Evolutionary conservation across 2,797 vertebrate genomes (phyloP).

Genomic region (Crypturellus tataupa): DNA sequence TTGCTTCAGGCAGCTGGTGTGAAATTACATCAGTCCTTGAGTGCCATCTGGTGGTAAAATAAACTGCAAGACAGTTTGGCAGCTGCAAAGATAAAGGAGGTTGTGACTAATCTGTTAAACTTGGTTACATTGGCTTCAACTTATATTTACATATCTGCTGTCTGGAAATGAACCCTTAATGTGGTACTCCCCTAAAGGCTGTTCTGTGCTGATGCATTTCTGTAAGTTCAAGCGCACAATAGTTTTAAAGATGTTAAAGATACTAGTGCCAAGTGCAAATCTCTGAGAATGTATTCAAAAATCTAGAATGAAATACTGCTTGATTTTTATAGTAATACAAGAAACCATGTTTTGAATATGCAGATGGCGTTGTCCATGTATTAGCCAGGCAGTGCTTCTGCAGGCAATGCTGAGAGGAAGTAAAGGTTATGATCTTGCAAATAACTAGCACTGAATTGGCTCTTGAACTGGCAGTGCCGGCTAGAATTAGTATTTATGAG

Average conservation of each 20-base stretch:
- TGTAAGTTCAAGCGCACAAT: fast-evolving
- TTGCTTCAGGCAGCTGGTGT: fast-evolving
- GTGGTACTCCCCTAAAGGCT: not conserved
- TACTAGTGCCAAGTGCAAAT: not conserved
- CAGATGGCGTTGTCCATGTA: fast-evolving
- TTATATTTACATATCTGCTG: fast-evolving
- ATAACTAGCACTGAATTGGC: not conserved
- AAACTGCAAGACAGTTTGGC: fast-evolving
- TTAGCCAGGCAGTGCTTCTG: not conserved
- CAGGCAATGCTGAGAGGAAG: not conserved
- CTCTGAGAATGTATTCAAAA: not conserved
- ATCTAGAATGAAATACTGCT: not conserved
- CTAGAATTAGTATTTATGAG: not conserved
- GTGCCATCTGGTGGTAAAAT: constrained; percentile 36
- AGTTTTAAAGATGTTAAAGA: not conserved
- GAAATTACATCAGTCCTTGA: fast-evolving
- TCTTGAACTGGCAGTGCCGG: not conserved
- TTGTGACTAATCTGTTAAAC: not conserved
- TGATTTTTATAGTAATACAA: not conserved
- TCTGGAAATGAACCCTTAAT: not conserved
- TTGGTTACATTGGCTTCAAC: fast-evolving
- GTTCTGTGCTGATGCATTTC: not conserved
- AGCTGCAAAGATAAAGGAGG: not conserved
- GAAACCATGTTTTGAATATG: fast-evolving
- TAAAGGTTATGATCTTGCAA: not conserved